Base-by-base conservation (phyloP, 1,140 invertebrate species). In the Drosophila insularis region DNA sequence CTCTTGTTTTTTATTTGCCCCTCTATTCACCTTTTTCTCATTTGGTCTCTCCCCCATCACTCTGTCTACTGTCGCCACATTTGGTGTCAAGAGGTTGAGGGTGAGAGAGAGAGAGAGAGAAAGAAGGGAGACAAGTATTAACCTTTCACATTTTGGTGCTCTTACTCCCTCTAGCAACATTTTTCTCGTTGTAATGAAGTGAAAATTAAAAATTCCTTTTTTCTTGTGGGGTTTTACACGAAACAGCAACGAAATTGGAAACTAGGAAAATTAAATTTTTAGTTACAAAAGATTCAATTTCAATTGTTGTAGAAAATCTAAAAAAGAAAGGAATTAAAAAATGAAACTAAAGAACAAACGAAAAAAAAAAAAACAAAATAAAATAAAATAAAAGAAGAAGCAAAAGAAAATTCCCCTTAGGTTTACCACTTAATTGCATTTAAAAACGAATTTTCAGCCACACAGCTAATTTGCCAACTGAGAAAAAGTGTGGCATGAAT, bases 401-500 rank as follows among this genome's bases (percentile, higher is more conserved):
- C 11, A 31, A 50, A 50, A 50, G 43, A 50, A 50, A 35, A 58
- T 35, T 17, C 55, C 32, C 31, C 27, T 37, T 58, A 35, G 55
- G 55, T 35, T 80, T 80, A 77, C 77, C 84, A 87, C 75, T 82
- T 87, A 87, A 87, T 87, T 87, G 82, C 82, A 89, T 89, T 87
- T 87, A 64, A 82, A 87, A 87, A 80, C 72, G 77, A 89, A 84
- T 80, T 50, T 50, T 50, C 43, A 50, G 50, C 32, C 14, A 61
- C 17, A 55, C 68, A 77, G 80, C 84, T 89, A 89, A 89, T 89
- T 89, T 89, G 80, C 70, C 80, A 84, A 89, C 85, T 89, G 85
- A 84, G 74, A 89, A 80, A 89, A 80, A 89, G 84, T 76, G 84
- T 86, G 75, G 79, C 79, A 86, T 81, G 81, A 86, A 86, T 86